Base-by-base conservation (phyloP, 2,797 vertebrate genomes). In the Clarias laeviceps region DNA sequence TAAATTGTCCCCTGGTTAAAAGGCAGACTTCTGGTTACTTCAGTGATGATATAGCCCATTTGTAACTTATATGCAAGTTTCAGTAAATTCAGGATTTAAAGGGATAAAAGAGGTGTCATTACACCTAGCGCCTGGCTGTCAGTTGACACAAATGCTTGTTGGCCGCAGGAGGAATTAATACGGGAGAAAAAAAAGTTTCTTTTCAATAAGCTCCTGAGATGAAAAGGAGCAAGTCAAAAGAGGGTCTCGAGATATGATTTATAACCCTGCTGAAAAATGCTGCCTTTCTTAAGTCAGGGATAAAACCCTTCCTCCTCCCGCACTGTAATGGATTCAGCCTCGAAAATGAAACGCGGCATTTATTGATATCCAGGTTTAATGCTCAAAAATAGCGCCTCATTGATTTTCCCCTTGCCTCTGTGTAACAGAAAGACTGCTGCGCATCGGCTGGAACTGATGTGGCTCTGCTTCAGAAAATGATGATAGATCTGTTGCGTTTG, bases 331-430 rank as follows among this genome's bases (percentile, higher is more conserved):
- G 88, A 88, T 90, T 88, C 83, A 88, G 86, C 86, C 89, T 88
- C 87, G 89, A 85, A 88, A 84, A 87, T 87, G 83, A 85, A 88
- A 87, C 74, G 61, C 72, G 73, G 80, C 85, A 69, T 82, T 86
- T 85, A 89, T 89, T 89, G 90, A 89, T 89, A 89, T 90, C 88
- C 83, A 89, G 89, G 89, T 89, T 89, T 86, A 86, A 89, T 80
- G 85, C 89, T 90, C 81, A 87, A 88, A 91, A 91, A 90, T 91
- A 91, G 90, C 88, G 40, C 73, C 72, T 85, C 85, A 91, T 91
- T 73, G 90, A 90, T 91, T 91, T 90, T 84, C 65, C 78, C 86
- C 78, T 22, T 70, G 29, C 69, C 29, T 84, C 40, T 78, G 32
- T 76, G 76, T 85, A 86, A 85, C 72, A 85, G 84, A 82, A 82